Conservation (phyloP, 92 coral and sea anemone genomes). For the Diadumene lineata region DNA sequence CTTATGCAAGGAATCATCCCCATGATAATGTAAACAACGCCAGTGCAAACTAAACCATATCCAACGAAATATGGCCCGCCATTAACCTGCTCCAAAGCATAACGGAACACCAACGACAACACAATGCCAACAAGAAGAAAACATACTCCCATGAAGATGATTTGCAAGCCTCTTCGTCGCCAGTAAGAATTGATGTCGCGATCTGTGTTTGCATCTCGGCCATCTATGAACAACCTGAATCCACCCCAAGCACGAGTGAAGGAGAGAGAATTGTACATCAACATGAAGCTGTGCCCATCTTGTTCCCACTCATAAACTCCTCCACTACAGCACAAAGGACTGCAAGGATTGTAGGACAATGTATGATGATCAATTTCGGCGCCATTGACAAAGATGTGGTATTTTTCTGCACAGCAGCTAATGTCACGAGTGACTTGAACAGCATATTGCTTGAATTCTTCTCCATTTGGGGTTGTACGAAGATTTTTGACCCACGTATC, state of each 20-base stretch:
- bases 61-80: slow-evolving; percentile 24
- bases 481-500: slow-evolving; percentile 85
- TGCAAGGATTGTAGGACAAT: slow-evolving; percentile 81
- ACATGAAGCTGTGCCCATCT: slow-evolving; percentile 76
- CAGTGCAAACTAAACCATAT: slow-evolving; percentile 49
- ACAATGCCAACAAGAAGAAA: slow-evolving; percentile 58
- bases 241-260: slow-evolving; percentile 67
- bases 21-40: slow-evolving; percentile 39
- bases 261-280: slow-evolving; percentile 76
- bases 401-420: slow-evolving; percentile 55
- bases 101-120: slow-evolving; percentile 62
- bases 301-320: slow-evolving; percentile 84
- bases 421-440: slow-evolving; percentile 3
- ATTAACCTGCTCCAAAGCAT: neutral
- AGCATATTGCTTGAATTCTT: slow-evolving; percentile 72
- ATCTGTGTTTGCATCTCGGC: slow-evolving; percentile 84
- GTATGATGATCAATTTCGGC: slow-evolving; percentile 56
- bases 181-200: slow-evolving; percentile 81
- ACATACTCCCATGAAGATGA: slow-evolving; percentile 53
- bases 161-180: slow-evolving; percentile 81
- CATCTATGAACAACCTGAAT: slow-evolving; percentile 81
- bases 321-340: slow-evolving; percentile 86
- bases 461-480: slow-evolving; percentile 36
- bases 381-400: slow-evolving; percentile 74
- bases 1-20: slow-evolving; percentile 70